Conservation (phyloP, 2,797 vertebrate species). For the Anguilla marmorata region DNA sequence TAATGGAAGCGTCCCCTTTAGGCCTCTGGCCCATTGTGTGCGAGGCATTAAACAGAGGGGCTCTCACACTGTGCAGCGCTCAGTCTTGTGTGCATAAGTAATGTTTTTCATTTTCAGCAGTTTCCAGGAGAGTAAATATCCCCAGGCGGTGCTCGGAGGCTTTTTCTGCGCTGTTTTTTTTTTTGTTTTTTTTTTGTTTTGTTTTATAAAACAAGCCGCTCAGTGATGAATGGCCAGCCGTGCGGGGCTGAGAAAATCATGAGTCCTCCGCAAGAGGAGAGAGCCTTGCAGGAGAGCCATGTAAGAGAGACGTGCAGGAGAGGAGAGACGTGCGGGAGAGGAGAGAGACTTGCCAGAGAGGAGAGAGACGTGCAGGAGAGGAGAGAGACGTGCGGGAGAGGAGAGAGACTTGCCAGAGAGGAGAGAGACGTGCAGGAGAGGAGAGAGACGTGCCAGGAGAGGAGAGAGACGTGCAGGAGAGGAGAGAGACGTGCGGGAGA, state of each 20-base stretch:
- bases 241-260: neutral
- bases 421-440: neutral
- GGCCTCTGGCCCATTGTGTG: neutral
- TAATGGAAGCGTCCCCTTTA: neutral
- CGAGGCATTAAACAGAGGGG: neutral
- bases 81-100: neutral
- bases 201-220: neutral
- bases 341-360: too few relatives aligned
- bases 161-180: neutral
- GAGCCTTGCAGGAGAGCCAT: too few relatives aligned
- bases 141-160: neutral
- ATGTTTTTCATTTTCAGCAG: neutral
- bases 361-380: neutral
- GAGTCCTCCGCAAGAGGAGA: neutral
- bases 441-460: too few relatives aligned
- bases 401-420: too few relatives aligned
- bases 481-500: too few relatives aligned
- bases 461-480: too few relatives aligned
- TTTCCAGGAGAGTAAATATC: neutral
- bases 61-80: neutral
- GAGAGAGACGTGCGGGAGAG: too few relatives aligned
- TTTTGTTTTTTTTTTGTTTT: neutral
- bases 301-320: too few relatives aligned
- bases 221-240: neutral
- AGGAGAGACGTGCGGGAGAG: neutral